Evolutionary conservation across 2,888 invertebrate genomes (phyloP).

Genomic region (Calliscelio sp.): DNA sequence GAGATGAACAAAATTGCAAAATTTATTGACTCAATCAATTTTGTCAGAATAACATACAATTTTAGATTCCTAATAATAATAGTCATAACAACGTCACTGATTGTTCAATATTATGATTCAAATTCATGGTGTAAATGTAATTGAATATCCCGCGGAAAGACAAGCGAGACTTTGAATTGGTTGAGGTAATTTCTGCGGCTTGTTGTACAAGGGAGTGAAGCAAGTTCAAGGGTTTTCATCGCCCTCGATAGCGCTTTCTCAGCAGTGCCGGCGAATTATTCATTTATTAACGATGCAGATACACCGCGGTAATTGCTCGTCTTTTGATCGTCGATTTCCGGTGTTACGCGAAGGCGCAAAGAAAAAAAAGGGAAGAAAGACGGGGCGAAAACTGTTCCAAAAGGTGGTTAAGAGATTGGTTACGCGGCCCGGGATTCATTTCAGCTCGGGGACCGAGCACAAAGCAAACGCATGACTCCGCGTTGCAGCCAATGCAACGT

Average conservation of each 20-base stretch:
- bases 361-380: constrained; percentile 27
- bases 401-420: constrained; percentile 27
- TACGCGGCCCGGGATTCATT: constrained; percentile 45
- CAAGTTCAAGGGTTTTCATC: constrained; percentile 72
- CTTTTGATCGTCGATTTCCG: constrained; percentile 75
- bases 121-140: constrained; percentile 58
- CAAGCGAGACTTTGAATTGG: constrained; percentile 68
- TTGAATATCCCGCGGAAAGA: constrained; percentile 64
- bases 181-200: constrained; percentile 58
- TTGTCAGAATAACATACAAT: no score
- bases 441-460: constrained; percentile 31
- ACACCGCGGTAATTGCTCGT: constrained; percentile 72
- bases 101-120: constrained; percentile 56
- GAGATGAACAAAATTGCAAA: no score
- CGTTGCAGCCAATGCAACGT: constrained; percentile 50
- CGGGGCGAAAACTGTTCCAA: constrained; percentile 10
- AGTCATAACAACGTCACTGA: no score
- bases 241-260: constrained; percentile 70
- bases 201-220: constrained; percentile 62
- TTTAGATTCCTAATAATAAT: constrained; percentile 60
- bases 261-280: constrained; percentile 69
- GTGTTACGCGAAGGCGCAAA: constrained; percentile 55
- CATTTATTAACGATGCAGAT: constrained; percentile 75
- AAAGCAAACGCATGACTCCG: constrained; percentile 50
- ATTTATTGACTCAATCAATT: no score